These are phyloP conservation scores for Schizopygopsis malacanthus DNA, from an alignment of 2,797 vertebrate genomes.

Conservation along the genomic window DNA sequence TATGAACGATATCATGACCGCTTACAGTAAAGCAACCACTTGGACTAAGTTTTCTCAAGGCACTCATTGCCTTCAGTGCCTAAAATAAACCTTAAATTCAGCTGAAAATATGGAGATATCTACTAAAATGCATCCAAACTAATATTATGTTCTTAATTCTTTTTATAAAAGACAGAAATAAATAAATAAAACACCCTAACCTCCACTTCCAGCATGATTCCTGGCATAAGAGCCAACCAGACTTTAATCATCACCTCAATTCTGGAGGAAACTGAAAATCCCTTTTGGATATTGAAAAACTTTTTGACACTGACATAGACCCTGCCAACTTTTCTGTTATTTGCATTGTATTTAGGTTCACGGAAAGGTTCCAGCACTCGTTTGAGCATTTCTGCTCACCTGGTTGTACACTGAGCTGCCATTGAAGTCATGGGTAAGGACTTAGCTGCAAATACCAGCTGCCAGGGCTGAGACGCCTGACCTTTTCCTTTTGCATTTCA, in stretches of 20 bases:
- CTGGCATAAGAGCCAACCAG: constrained; percentile 29
- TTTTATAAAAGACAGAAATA: background rate
- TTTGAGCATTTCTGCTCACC: constrained; percentile 58
- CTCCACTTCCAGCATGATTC: constrained; percentile 37
- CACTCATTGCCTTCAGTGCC: background rate
- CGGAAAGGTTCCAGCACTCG: constrained; percentile 52
- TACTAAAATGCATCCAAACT: background rate
- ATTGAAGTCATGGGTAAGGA: constrained; percentile 60
- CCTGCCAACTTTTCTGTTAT: constrained; percentile 42
- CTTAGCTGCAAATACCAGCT: constrained; percentile 76
- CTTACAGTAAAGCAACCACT: constrained; percentile 5
- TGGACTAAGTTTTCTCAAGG: background rate
- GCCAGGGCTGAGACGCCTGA: constrained; percentile 72
- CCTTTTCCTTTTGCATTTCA: constrained; percentile 73
- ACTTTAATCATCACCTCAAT: constrained; percentile 43
- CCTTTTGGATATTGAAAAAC: constrained; percentile 29
- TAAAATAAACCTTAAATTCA: background rate
- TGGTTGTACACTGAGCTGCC: constrained; percentile 55
- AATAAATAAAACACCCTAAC: constrained; percentile 8
- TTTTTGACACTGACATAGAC: constrained; percentile 40
- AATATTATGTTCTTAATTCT: background rate
- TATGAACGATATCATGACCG: background rate
- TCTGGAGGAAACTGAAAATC: constrained; percentile 29
- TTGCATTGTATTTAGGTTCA: constrained; percentile 57
- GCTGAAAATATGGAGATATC: background rate